Base-by-base conservation (phyloP, 2,888 invertebrate species). In the Trachelus tabidus region DNA sequence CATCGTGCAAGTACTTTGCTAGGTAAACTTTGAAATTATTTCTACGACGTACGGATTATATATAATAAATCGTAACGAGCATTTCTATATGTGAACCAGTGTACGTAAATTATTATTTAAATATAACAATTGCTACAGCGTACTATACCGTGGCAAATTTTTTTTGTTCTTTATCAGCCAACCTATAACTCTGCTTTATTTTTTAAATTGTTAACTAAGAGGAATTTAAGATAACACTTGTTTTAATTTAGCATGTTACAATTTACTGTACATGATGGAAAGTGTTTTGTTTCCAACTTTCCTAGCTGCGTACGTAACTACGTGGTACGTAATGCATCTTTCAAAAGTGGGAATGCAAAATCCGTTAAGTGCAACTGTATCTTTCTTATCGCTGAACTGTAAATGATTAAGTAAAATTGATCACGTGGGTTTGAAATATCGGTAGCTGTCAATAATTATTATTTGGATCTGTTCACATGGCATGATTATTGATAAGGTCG, bases 101-200 rank as follows among this genome's bases (percentile, higher is more conserved):
- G 83, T 85, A 84, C 82, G 81, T 69, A 83, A 84, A 83, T 85
- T 85, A 85, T 84, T 79, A 79, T 79, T 85, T 83, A 79, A 82
- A 76, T 56, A 56, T 56, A 56, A 40, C 40, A 40, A 56, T 56
- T 56, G 56, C 56, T 56, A 56, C 56, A 56, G 15, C 40, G 40
- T 37, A 37, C 12, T 37, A 15, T 4, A 4, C 4, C 6, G 40
- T 40, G 40, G 34, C 34, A 34, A 6, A 15, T 15, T 15, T 40
- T 40, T 40, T 40, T 40, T 40, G 1, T 0, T 40, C 15, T 40
- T 15, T 15, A 15, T 40, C 2, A 40, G 15, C 15, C 4, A 15
- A 37, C 12, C 12, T 6, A 15, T 40, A 4, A 40, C 6, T 40
- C 37, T 40, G 15, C 40, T 40, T 40, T 12, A 37, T 15, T 40